A percentile compares a stretch with the other conserved stretches of the same genome.
Conservation (phyloP, 2,113 vertebrate genomes). For the Sinosuthora webbiana region DNA sequence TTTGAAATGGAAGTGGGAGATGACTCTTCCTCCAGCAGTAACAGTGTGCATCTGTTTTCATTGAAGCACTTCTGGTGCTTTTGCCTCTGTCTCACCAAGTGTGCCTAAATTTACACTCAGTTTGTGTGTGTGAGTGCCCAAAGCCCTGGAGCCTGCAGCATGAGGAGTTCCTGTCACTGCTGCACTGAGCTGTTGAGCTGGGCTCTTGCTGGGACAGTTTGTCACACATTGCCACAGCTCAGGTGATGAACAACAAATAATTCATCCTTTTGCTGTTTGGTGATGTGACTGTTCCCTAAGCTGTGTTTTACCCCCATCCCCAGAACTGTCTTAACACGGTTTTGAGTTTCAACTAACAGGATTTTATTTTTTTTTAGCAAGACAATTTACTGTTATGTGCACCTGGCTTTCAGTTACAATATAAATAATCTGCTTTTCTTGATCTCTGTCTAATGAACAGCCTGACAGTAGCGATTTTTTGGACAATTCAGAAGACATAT, state of each 20-base stretch:
- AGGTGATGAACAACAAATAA: neutral
- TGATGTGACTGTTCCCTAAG: neutral
- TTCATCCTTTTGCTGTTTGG: neutral
- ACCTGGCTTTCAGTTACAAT: conserved; percentile 66
- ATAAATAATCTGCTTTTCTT: conserved; percentile 91
- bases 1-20: neutral
- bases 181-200: neutral
- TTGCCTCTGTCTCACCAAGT: neutral
- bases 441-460: conserved; percentile 92
- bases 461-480: conserved; percentile 94
- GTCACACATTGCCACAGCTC: neutral
- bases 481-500: conserved; percentile 97
- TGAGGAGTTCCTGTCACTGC: neutral
- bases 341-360: conserved; percentile 55
- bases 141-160: neutral
- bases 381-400: conserved; percentile 64
- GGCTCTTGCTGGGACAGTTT: neutral
- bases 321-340: neutral
- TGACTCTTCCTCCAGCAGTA: neutral
- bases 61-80: neutral
- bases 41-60: neutral
- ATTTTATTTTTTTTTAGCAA: neutral
- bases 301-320: neutral
- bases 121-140: neutral
- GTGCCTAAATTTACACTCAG: neutral